These are phyloP conservation scores for Chaetogeoica ovagalla DNA, from an alignment of 2,888 invertebrate genomes.

Conservation along the genomic window DNA sequence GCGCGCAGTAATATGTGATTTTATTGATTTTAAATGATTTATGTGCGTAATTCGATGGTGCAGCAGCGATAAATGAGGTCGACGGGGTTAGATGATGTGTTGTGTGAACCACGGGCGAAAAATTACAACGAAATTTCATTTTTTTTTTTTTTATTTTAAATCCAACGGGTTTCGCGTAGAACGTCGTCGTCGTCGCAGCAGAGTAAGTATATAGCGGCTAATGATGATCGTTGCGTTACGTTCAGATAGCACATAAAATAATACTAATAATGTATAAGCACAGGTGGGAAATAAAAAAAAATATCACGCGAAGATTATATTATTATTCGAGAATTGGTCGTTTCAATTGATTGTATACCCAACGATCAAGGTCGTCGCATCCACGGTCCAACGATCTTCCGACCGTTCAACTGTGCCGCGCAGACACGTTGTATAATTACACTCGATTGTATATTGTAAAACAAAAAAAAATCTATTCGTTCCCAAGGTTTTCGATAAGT, in stretches of 20 bases:
- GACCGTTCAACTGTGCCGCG: conserved; percentile 33
- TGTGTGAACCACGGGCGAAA: background rate
- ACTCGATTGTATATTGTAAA: background rate
- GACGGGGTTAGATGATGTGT: too few relatives aligned
- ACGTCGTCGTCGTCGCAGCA: background rate
- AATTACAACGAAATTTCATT: background rate
- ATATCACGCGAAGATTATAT: background rate
- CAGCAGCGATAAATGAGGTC: too few relatives aligned
- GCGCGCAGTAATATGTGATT: background rate
- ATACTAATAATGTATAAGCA: background rate
- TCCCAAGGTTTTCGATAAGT: background rate
- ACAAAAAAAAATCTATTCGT: background rate
- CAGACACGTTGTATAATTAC: too few relatives aligned
- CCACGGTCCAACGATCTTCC: conserved; percentile 43
- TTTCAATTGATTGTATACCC: conserved; percentile 33
- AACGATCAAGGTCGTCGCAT: conserved; percentile 36
- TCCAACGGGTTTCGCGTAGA: background rate
- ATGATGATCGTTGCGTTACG: conserved; percentile 6
- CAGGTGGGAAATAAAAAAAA: conserved; percentile 1
- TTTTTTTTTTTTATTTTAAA: background rate
- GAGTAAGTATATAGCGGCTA: background rate
- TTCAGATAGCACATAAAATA: background rate
- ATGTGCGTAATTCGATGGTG: background rate
- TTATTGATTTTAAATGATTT: background rate
- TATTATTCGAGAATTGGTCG: conserved; percentile 21